Base-by-base conservation (phyloP, 2,888 invertebrate genomes). In the Eremobia ochroleuca region DNA sequence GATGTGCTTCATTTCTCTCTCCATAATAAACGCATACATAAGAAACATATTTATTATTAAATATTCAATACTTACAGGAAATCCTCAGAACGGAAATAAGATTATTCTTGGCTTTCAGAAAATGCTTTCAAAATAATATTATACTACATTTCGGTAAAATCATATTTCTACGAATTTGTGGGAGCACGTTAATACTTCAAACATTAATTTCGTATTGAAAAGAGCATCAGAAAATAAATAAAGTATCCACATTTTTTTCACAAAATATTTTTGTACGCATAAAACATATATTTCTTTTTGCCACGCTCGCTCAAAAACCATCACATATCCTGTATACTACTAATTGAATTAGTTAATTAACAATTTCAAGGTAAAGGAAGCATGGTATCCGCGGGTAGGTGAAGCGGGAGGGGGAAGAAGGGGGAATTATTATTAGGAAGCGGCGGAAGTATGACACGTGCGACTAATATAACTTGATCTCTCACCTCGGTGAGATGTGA, bases 301-400 rank as follows among this genome's bases (percentile, higher is more conserved):
- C 43, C 18, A 64, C 49, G 59, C 61, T 1, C n/a, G 31, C 55
- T 68, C 64, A 67, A 85, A 88, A 87, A 81, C 85, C 86, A 88
- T 84, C 81, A 84, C 80, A 79, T 87, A 86, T 87, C 82, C 86
- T 85, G 76, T 83, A 73, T 71, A 81, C 69, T 58, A 84, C 85
- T 92, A 93, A 92, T 92, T 91, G 89, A 90, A 91, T 92, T 87
- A 91, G 89, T 91, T 93, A 93, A 94, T 94, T 93, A 92, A 91
- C 90, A 91, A 91, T 94, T 94, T 93, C 92, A 94, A 94, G 94
- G 94, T 92, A 93, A 91, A 91, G 94, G 94, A 93, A 92, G 90
- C 90, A 85, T 73, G 77, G 82, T 80, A 90, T 94, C 93, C 93
- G 92, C 84, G 91, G 85, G 92, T 89, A 6, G 67, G 69, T 46